Percentiles rank a stretch among this genome's conserved stretches.
Evolutionary conservation across 2,113 vertebrate species (phyloP).

Genomic region (Jaculus jaculus): DNA sequence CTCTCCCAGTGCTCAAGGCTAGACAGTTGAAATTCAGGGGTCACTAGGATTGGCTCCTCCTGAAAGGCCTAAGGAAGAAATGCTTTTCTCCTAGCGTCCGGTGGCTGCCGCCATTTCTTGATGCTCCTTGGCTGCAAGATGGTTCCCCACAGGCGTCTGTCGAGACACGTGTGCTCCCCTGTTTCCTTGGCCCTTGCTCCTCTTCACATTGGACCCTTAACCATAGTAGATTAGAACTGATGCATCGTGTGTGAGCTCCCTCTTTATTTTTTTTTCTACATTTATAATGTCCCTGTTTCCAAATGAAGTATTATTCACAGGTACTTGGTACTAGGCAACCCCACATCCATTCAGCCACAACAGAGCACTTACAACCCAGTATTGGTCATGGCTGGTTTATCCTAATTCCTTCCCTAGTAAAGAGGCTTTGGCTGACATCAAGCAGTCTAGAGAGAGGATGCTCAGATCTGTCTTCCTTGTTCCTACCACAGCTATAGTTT

Average conservation of each 20-base stretch:
- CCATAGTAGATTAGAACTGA: neutral
- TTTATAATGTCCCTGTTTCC: neutral
- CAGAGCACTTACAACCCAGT: neutral
- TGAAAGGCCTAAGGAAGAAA: neutral
- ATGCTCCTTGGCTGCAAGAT: neutral
- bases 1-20: neutral
- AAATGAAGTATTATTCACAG: neutral
- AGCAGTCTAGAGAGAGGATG: neutral
- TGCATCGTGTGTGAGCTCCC: neutral
- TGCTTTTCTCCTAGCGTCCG: neutral
- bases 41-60: neutral
- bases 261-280: neutral
- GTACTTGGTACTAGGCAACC: neutral
- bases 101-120: neutral
- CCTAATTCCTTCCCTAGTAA: neutral
- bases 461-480: neutral
- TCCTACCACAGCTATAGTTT: neutral
- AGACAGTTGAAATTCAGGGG: neutral
- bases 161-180: neutral
- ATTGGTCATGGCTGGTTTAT: neutral
- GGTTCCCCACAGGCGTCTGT: neutral
- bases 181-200: neutral
- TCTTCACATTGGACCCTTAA: neutral
- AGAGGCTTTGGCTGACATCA: neutral
- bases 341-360: neutral